These are phyloP conservation scores for Liolophura sinensis DNA, from an alignment of 1,140 invertebrate genomes.

Conservation along the genomic window DNA sequence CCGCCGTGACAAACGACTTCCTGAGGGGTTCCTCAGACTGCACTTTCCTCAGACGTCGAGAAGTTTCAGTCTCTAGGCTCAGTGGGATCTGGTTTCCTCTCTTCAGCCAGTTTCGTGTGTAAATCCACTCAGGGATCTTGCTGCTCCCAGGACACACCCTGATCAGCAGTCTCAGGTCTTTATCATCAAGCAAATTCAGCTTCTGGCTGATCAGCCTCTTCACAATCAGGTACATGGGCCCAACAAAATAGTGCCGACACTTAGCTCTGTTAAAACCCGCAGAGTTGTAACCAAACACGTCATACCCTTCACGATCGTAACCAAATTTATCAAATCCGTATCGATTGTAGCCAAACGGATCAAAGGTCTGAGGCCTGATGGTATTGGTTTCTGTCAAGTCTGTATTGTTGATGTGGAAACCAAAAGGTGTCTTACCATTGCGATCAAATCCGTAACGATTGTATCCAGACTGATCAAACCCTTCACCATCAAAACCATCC, in stretches of 20 bases:
- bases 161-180: slow-evolving; percentile 27
- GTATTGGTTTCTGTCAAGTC: slow-evolving; percentile 21
- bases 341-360: slow-evolving; percentile 40
- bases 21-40: slow-evolving; percentile 15
- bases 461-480: slow-evolving; percentile 43
- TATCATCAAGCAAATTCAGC: slow-evolving; percentile 28
- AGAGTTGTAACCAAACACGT: slow-evolving; percentile 44
- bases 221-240: slow-evolving; percentile 39
- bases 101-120: slow-evolving; percentile 39
- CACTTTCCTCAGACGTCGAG: slow-evolving; percentile 3
- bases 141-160: slow-evolving; percentile 41
- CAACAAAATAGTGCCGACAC: slow-evolving; percentile 41
- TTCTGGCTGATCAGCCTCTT: slow-evolving; percentile 29
- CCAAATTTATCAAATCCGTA: slow-evolving; percentile 42
- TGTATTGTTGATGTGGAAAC: slow-evolving; percentile 19
- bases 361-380: slow-evolving; percentile 22
- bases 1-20: slow-evolving; percentile 26
- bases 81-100: slow-evolving; percentile 31
- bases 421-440: slow-evolving; percentile 34
- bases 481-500: slow-evolving; percentile 39
- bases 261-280: slow-evolving; percentile 31
- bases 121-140: slow-evolving; percentile 30
- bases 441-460: slow-evolving; percentile 45
- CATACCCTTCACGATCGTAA: slow-evolving; percentile 43
- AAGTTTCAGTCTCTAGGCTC: slow-evolving; percentile 28